These are phyloP conservation scores for Stegophylla sp. DNA, from an alignment of 2,888 invertebrate genomes.

Conservation along the genomic window DNA sequence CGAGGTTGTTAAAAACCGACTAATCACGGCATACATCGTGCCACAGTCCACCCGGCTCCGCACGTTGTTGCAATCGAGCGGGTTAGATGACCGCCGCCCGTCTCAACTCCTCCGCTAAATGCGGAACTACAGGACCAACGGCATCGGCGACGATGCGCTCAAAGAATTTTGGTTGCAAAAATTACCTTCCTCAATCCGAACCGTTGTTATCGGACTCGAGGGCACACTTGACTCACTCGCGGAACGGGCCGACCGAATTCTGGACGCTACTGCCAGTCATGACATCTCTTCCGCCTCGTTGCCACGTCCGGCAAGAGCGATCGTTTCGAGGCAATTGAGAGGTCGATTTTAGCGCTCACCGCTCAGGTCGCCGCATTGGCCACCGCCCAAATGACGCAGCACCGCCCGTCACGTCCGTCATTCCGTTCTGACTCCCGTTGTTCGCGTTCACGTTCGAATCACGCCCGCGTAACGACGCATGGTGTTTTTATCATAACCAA, in stretches of 20 bases:
- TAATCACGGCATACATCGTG: background rate
- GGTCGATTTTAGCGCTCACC: background rate
- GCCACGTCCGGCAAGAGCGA: background rate
- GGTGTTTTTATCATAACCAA: background rate
- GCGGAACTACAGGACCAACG: background rate
- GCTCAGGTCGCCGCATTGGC: background rate
- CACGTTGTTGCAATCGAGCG: background rate
- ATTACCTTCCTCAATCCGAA: background rate
- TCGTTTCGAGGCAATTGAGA: background rate
- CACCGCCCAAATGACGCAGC: background rate
- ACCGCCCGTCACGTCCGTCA: background rate
- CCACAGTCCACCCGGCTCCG: background rate
- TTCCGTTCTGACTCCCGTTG: background rate
- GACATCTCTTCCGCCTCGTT: background rate
- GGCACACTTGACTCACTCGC: background rate
- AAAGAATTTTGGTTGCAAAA: slow-evolving; percentile 8
- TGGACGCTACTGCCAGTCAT: background rate
- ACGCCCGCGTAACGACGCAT: background rate
- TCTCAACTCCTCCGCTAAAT: background rate
- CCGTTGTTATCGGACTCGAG: background rate
- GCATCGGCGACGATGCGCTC: background rate
- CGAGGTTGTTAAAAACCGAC: background rate
- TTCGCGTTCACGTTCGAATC: background rate
- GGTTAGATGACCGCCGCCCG: background rate
- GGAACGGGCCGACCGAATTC: background rate